Base-by-base conservation (phyloP, 2,113 vertebrate species). In the Apistogramma diplotaenia region DNA sequence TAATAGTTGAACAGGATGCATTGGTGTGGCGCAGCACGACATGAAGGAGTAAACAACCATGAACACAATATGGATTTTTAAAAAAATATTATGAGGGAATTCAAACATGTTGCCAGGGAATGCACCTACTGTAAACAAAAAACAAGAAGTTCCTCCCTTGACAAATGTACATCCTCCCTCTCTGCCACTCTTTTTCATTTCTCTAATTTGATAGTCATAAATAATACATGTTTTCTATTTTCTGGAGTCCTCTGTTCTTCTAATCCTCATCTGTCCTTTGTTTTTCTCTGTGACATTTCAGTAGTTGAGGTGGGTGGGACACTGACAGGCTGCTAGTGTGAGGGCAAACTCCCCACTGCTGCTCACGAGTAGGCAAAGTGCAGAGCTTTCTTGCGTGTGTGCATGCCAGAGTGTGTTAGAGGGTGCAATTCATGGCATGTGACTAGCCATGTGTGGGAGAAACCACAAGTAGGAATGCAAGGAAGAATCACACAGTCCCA, bases 251-350 rank as follows among this genome's bases (percentile, higher is more conserved):
- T 37, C 11, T 29, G 76, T 80, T 11, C 60, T 85, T 76, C 58
- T 54, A 77, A 82, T 83, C 40, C 21, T 33, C 9, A 65, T 81
- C 58, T 58, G 18, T 79, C 23, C 40, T 86, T 60, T 79, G 27
- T 73, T 70, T 65, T 46, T 72, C 79, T 61, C 74, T 57, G 49
- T 93, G 89, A 92, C 88, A 94, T 91, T 92, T 93, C 46, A 62
- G 74, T 59, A 23, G 72, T 35, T 58, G 80, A 86, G 83, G 75
- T 82, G 70, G 91, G 88, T 74, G 89, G 89, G 78, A 90, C 82
- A 73, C 86, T 85, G 86, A 85, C 74, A 89, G 83, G 87, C 86
- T 87, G 85, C 87, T 86, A 90, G 90, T 94, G 92, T 92, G 92
- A 89, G 82, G 83, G 76, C 80, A 60, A 89, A 90, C 84, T 83